Evolutionary conservation across 2,113 vertebrate genomes (phyloP).

Genomic region (Nematolebias whitei): DNA sequence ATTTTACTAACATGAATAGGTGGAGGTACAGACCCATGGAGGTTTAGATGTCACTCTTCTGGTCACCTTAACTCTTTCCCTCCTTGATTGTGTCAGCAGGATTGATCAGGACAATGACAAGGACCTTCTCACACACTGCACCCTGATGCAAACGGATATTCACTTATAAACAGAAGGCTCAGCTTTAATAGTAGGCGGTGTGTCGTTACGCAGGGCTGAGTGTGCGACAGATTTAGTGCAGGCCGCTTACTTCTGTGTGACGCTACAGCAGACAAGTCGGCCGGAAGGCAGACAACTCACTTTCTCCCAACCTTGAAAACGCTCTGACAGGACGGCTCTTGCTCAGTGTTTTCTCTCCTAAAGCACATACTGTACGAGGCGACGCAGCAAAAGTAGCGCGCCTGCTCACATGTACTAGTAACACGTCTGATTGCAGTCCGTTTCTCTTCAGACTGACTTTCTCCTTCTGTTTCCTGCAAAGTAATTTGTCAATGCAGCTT

Average conservation of each 20-base stretch:
- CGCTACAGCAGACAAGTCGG: conserved; percentile 7
- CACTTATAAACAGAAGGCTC: too few relatives aligned
- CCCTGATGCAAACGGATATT: too few relatives aligned
- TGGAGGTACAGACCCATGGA: not conserved
- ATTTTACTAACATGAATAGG: not conserved
- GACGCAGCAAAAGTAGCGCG: conserved; percentile 30
- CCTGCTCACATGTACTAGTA: conserved; percentile 19
- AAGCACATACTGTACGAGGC: conserved; percentile 28
- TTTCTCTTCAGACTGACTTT: conserved; percentile 15
- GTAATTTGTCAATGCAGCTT: not conserved
- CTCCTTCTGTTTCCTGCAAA: not conserved
- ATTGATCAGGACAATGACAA: not conserved
- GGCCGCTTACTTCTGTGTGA: conserved; percentile 31
- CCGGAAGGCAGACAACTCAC: conserved; percentile 36
- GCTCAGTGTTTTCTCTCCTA: conserved; percentile 15
- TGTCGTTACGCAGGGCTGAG: conserved; percentile 19
- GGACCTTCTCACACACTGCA: too few relatives aligned
- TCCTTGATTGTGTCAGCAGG: too few relatives aligned
- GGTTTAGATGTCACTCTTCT: conserved; percentile 18
- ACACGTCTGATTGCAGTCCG: conserved; percentile 9
- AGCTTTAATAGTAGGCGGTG: too few relatives aligned
- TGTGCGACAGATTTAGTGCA: conserved; percentile 33
- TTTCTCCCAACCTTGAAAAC: conserved; percentile 5
- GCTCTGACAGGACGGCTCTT: conserved; percentile 4
- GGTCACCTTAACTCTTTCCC: not conserved